phyloP scores from a whole-genome alignment of 2,797 vertebrate species.

The Gymnopithys bicolor region DNA sequence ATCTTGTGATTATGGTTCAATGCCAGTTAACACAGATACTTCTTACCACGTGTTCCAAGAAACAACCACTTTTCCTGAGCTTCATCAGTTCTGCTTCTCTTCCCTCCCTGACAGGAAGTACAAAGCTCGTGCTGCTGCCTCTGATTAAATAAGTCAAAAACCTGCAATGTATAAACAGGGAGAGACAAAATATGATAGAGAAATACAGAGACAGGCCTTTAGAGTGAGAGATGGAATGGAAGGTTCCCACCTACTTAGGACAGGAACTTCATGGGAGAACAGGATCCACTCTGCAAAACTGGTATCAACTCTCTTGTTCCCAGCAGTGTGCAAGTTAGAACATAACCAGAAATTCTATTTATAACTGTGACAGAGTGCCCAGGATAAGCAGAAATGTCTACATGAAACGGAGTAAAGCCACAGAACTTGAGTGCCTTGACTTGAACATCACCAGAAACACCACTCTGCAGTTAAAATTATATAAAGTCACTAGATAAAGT shows the following conservation, averaged over 20 bases:
- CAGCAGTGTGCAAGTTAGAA: background rate
- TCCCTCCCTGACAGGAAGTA: background rate
- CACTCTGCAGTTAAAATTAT: background rate
- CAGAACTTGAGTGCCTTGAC: background rate
- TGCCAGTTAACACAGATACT: conserved; percentile 23
- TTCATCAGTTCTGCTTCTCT: background rate
- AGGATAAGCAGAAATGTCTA: background rate
- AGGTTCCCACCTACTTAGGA: background rate
- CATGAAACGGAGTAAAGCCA: background rate
- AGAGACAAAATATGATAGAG: background rate
- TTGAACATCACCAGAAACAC: background rate
- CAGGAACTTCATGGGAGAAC: background rate
- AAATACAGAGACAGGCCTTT: background rate
- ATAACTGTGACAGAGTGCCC: background rate
- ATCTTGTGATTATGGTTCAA: conserved; percentile 25
- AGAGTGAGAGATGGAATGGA: background rate
- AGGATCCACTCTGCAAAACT: background rate
- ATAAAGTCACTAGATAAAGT: background rate
- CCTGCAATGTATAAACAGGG: background rate
- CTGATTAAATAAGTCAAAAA: background rate
- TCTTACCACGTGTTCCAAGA: background rate
- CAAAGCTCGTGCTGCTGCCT: background rate
- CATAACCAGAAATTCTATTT: background rate
- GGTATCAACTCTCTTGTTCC: background rate
- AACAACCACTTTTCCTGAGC: background rate